Base-by-base conservation (phyloP, 2,797 vertebrate species). In the Thalassophryne amazonica region DNA sequence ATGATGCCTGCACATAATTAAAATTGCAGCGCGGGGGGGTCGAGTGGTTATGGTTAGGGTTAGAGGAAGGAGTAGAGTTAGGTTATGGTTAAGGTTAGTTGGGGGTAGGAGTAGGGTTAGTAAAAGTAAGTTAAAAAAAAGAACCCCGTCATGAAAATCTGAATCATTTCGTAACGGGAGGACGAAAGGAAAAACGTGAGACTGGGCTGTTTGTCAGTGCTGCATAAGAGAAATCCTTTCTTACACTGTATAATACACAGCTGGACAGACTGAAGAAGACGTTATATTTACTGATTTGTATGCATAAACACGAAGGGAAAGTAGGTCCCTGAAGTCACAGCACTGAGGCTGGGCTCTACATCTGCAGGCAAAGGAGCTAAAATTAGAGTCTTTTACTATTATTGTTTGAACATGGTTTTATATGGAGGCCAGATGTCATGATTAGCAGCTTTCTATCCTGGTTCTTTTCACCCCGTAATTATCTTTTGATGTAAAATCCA, bases 401-500 rank as follows among this genome's bases (percentile, higher is more conserved):
- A 80, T 81, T 78, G 78, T 83, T 83, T 76, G 69, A 76, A 63
- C 54, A 60, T 73, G 59, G 62, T 63, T 81, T 82, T 79, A 70
- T 73, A 76, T 81, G 76, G 61, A 66, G 60, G 55, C 73, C 84
- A 85, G 74, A 84, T 84, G 79, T 72, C 60, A 69, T 65, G 72
- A 83, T 81, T 83, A 83, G 81, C 83, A 81, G 78, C 74, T 78
- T 75, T 74, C 64, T 70, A 66, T 82, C 60, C 61, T 51, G 57
- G 68, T 77, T 82, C 65, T 62, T 74, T 81, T 60, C 60, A 61
- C 35, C 73, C 74, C 31, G 6, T 76, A 75, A 81, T 84, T 84
- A 80, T 70, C 74, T 77, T 83, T 80, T 77, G 68, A 83, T 76
- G 80, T 74, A 63, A 78, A 79, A 81, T 73, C 73, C 60, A 69